Conservation (phyloP, 2,797 vertebrate species). For the Pseudocheirus occidentalis region DNA sequence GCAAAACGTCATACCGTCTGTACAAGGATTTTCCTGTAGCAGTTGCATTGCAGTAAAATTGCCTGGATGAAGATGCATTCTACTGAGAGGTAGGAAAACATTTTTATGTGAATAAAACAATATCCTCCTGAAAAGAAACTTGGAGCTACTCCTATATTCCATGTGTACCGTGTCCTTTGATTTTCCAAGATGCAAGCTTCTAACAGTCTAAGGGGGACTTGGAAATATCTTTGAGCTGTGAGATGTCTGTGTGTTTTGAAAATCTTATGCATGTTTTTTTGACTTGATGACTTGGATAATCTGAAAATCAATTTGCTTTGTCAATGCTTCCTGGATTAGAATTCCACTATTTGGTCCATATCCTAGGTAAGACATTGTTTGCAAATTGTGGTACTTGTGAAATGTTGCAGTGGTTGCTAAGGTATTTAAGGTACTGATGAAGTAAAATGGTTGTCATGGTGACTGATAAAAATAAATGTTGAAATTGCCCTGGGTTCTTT, state of each 20-base stretch:
- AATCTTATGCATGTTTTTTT: slow-evolving; percentile 77
- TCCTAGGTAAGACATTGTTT: slow-evolving; percentile 98
- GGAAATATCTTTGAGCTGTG: slow-evolving; percentile 70
- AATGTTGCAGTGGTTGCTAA: slow-evolving; percentile 83
- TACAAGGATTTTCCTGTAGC: slow-evolving; percentile 78
- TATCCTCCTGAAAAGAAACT: slow-evolving; percentile 56
- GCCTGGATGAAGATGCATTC: slow-evolving; percentile 72
- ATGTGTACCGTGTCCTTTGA: slow-evolving; percentile 34
- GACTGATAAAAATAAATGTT: slow-evolving; percentile 86
- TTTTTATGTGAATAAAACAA: slow-evolving; percentile 63
- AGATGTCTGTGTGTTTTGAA: slow-evolving; percentile 72
- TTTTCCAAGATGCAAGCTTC: slow-evolving; percentile 44
- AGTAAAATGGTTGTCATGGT: slow-evolving; percentile 86
- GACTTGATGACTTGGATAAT: slow-evolving; percentile 86
- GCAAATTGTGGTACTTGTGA: slow-evolving; percentile 85
- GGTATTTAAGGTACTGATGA: slow-evolving; percentile 83
- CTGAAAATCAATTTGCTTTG: slow-evolving; percentile 96
- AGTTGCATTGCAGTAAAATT: slow-evolving; percentile 73
- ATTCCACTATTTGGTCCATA: slow-evolving; percentile 99
- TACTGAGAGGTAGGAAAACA: slow-evolving; percentile 73
- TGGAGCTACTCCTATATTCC: slow-evolving; percentile 60
- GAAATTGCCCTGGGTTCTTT: slow-evolving; percentile 80
- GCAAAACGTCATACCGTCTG: slow-evolving; percentile 67
- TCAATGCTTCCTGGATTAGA: slow-evolving; percentile 99
- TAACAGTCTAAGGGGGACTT: slow-evolving; percentile 29